Percentiles rank a stretch among this genome's conserved stretches.
Evolutionary conservation across 2,113 vertebrate genomes (phyloP).

Genomic region (Cynopterus brachyotis): DNA sequence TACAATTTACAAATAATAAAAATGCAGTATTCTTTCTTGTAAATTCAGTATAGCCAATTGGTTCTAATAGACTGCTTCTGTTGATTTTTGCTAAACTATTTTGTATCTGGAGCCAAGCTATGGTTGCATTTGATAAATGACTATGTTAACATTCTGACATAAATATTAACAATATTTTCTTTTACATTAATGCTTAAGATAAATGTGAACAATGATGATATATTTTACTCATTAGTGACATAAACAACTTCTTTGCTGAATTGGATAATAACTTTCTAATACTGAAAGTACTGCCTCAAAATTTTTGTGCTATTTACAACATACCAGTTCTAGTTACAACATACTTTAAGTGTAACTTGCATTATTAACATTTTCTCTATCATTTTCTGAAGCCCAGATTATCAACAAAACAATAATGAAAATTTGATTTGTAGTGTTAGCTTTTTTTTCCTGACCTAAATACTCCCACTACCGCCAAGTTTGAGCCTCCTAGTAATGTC

Average conservation of each 20-base stretch:
- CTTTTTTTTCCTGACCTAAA: neutral
- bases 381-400: neutral
- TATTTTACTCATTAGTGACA: neutral
- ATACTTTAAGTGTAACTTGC: neutral
- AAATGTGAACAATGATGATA: neutral
- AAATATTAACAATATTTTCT: neutral
- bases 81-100: neutral
- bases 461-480: neutral
- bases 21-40: neutral
- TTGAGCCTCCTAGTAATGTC: neutral
- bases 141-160: neutral
- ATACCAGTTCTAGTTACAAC: neutral
- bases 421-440: neutral
- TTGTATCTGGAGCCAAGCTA: neutral
- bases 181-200: neutral
- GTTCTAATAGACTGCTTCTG: neutral
- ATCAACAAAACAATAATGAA: neutral
- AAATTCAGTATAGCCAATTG: neutral
- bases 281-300: neutral
- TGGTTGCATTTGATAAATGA: neutral
- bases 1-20: neutral
- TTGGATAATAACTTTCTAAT: neutral
- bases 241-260: neutral
- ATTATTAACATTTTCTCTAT: neutral
- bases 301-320: neutral